A percentile compares a stretch with the other conserved stretches of the same genome.
Conservation (phyloP, 2,888 invertebrate genomes). For the Ganaspis brasiliensis region DNA sequence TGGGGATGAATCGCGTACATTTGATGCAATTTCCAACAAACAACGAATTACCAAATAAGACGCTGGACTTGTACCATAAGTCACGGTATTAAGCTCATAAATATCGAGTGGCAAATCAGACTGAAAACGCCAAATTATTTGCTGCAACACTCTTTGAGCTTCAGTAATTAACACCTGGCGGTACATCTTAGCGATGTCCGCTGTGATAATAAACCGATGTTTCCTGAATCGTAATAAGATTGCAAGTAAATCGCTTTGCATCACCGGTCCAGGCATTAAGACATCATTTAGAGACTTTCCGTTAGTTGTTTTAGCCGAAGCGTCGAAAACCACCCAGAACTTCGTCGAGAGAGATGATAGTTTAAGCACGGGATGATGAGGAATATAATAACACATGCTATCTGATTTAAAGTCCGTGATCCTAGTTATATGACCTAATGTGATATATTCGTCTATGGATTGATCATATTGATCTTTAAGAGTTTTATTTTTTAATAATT, state of each 20-base stretch:
- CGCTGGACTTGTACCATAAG: too few species aligned
- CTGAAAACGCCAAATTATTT: slow-evolving; percentile 63
- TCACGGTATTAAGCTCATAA: too few species aligned
- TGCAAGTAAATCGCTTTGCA: slow-evolving; percentile 55
- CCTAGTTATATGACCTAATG: slow-evolving; percentile 3
- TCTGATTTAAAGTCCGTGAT: neutral
- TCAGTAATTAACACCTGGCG: neutral
- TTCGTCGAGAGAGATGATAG: slow-evolving; percentile 61
- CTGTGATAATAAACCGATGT: slow-evolving; percentile 9
- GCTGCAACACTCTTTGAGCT: slow-evolving; percentile 54
- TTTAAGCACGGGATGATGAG: slow-evolving; percentile 64
- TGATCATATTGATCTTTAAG: slow-evolving; percentile 19
- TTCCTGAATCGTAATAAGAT: slow-evolving; percentile 57
- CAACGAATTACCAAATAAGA: neutral
- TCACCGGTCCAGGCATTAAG: slow-evolving; percentile 57
- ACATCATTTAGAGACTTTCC: slow-evolving; percentile 62
- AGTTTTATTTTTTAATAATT: neutral
- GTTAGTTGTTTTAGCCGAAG: slow-evolving; percentile 56
- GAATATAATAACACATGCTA: slow-evolving; percentile 58
- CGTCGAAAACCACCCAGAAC: slow-evolving; percentile 67
- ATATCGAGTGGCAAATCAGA: slow-evolving; percentile 8
- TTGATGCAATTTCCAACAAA: too few species aligned
- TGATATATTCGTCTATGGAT: slow-evolving; percentile 24
- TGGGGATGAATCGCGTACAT: neutral
- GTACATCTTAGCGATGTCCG: slow-evolving; percentile 53